Conservation (phyloP, 2,888 invertebrate species). For the Ephialtes manifestator region DNA sequence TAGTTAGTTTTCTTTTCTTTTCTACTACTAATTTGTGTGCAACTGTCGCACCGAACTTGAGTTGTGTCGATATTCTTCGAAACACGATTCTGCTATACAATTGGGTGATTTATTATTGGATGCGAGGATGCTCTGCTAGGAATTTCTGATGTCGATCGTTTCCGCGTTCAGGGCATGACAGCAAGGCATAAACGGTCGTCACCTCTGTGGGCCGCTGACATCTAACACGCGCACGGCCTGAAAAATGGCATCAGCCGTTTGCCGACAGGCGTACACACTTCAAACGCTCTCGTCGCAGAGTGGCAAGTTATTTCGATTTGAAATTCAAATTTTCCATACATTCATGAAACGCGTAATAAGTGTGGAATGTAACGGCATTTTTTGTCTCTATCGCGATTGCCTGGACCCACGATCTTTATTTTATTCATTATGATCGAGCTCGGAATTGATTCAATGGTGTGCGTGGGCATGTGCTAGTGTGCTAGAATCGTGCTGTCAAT, state of each 20-base stretch:
- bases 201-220: constrained; percentile 49
- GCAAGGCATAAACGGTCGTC: constrained; percentile 13
- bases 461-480: constrained; percentile 18
- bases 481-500: constrained; percentile 21
- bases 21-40: background rate
- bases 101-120: constrained; percentile 33
- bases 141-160: constrained; percentile 65
- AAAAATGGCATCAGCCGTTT: constrained; percentile 70
- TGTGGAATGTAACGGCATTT: constrained; percentile 82
- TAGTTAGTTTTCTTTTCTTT: background rate
- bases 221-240: constrained; percentile 71
- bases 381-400: constrained; percentile 54
- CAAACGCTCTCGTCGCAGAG: constrained; percentile 56
- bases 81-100: constrained; percentile 2
- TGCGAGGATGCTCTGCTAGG: constrained; percentile 41
- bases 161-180: constrained; percentile 20
- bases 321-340: constrained; percentile 80
- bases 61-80: background rate
- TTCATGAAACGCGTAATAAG: constrained; percentile 76
- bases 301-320: constrained; percentile 74
- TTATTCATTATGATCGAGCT: constrained; percentile 16
- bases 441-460: background rate
- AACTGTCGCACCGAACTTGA: background rate
- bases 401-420: constrained; percentile 64
- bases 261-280: constrained; percentile 33